Evolutionary conservation across 92 coral and sea anemone genomes (phyloP).

Genomic region (Heliopora coerulea): DNA sequence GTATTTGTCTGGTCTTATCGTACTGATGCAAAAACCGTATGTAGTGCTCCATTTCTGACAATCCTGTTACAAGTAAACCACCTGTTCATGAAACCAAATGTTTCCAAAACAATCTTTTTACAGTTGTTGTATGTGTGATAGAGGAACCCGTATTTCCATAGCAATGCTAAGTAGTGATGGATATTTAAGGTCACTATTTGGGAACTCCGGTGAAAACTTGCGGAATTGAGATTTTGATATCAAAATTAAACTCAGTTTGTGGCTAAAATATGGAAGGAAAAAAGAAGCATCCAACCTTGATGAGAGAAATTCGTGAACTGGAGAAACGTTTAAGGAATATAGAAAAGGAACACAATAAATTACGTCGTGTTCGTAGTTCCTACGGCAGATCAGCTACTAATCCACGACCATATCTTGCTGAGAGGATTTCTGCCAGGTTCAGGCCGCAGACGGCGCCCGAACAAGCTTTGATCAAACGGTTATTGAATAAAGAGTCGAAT

Average conservation of each 20-base stretch:
- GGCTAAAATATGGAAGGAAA: background rate
- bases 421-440: slow-evolving; percentile 3
- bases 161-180: background rate
- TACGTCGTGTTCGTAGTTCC: background rate
- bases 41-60: no score
- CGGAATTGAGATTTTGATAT: no score
- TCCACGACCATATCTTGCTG: slow-evolving; percentile 26
- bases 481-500: background rate
- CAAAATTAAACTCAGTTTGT: no score
- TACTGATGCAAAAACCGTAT: no score
- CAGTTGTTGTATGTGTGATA: background rate
- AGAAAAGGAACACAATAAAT: slow-evolving; percentile 31
- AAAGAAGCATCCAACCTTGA: slow-evolving; percentile 2
- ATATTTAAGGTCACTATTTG: background rate
- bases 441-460: slow-evolving; percentile 14
- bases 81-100: background rate
- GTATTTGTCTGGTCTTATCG: no score
- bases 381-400: slow-evolving; percentile 14
- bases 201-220: no score
- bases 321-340: slow-evolving; percentile 25
- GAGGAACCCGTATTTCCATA: background rate
- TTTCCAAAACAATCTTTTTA: background rate
- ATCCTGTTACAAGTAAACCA: background rate
- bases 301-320: slow-evolving; percentile 27
- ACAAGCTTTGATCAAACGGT: background rate